Conservation (phyloP, 2,888 invertebrate species). For the Stramonita haemastoma region DNA sequence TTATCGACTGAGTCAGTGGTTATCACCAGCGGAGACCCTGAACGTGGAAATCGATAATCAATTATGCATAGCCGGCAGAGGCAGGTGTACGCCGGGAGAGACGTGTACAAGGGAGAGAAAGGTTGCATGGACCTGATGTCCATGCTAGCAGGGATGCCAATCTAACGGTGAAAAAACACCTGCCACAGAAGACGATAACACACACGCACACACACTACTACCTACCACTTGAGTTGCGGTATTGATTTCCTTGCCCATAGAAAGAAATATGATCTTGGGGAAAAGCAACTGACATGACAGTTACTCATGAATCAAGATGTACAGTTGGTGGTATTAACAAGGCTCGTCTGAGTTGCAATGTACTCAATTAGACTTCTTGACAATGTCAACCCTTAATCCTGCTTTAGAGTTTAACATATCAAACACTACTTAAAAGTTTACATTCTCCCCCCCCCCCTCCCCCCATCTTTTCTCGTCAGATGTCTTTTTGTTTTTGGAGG, state of each 20-base stretch:
- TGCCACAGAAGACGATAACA: slow-evolving; percentile 2
- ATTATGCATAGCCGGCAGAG: slow-evolving; percentile 28
- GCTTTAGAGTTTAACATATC: too few species aligned
- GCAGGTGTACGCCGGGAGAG: background rate
- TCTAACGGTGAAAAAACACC: slow-evolving; percentile 12
- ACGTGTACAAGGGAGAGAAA: background rate
- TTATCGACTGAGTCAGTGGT: slow-evolving; percentile 31
- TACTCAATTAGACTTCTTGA: too few species aligned
- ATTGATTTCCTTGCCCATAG: background rate
- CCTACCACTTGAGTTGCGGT: background rate
- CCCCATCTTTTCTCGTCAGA: too few species aligned
- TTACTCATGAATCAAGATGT: too few species aligned
- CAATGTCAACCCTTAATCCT: too few species aligned
- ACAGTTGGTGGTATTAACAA: too few species aligned
- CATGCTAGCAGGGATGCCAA: background rate
- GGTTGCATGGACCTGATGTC: background rate
- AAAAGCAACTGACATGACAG: too few species aligned
- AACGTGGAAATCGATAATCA: slow-evolving; percentile 28
- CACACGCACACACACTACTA: background rate
- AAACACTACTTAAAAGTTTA: too few species aligned
- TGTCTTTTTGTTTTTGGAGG: too few species aligned
- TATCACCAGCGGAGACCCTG: background rate
- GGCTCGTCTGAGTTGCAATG: too few species aligned
- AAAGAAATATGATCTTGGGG: background rate
- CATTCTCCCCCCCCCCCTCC: too few species aligned